Base-by-base conservation (phyloP, 2,888 invertebrate genomes). In the Gisinianus flammeolus region DNA sequence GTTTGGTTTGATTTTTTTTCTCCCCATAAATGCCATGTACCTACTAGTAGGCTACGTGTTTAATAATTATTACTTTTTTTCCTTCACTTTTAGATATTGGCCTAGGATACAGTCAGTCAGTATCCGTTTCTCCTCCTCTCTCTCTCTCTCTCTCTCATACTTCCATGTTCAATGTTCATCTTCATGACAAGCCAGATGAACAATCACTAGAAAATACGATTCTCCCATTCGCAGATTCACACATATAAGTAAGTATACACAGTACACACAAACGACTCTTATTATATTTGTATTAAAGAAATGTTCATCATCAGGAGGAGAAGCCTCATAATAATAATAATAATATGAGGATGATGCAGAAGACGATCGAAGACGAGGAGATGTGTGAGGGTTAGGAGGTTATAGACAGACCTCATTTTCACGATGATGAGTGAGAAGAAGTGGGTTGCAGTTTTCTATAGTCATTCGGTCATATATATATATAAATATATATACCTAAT, bases 351-450 rank as follows among this genome's bases (percentile, higher is more conserved):
- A n/a, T n/a, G n/a, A n/a, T n/a, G n/a, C n/a, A n/a, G 44, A 44
- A 16, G 44, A 44, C 12, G 56, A 56, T 10, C 8, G 19, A 22
- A n/a, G 28, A 16, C 16, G 28, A 24, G 78, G 62, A 12, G 69
- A 74, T 62, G 62, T 26, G 78, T 68, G 33, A 74, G 69, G 78
- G 78, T 78, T 78, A 78, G 74, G 56, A n/a, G 78, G 78, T 78
- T 78, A 75, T 72, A 62, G 68, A 26, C 69, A 75, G 78, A 78
- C 78, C 78, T 75, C 78, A 74, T 78, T 78, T 78, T 78, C 64
- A 66, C 66, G 30, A 74, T n/a, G n/a, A n/a, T 74, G 54, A 33
- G 58, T 64, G 22, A 44, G 72, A 62, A 72, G 58, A 72, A 72
- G 72, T 72, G 72, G 72, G 72, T 72, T 58, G 58, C 72, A n/a